These are phyloP conservation scores for Drosophila glabriapex DNA, from an alignment of 2,888 invertebrate genomes.

Conservation along the genomic window DNA sequence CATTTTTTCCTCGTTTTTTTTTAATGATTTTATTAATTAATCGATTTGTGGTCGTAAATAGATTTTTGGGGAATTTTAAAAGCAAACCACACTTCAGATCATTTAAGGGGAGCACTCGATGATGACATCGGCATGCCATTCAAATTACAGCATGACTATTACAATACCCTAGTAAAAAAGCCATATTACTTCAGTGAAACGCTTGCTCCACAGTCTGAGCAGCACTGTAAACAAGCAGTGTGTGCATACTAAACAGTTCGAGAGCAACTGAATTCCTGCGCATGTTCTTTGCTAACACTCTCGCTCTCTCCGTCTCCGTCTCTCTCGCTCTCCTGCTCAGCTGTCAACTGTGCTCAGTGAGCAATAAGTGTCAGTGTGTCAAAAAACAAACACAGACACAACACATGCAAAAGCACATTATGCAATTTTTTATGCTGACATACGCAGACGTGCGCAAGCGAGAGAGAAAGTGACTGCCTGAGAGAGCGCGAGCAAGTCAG, in stretches of 20 bases:
- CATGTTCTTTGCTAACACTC: conserved; percentile 38
- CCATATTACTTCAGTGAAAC: neutral
- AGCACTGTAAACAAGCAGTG: conserved; percentile 69
- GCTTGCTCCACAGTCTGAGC: conserved; percentile 35
- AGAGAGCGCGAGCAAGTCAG: conserved; percentile 18
- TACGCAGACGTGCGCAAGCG: conserved; percentile 35
- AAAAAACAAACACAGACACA: conserved; percentile 42
- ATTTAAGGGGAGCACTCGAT: conserved; percentile 27
- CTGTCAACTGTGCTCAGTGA: conserved; percentile 41
- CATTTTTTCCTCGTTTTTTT: conserved; percentile 21
- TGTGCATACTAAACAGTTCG: conserved; percentile 62
- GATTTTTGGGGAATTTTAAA: conserved; percentile 41
- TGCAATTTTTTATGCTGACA: conserved; percentile 74
- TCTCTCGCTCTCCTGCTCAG: conserved; percentile 10
- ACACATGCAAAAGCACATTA: conserved; percentile 52
- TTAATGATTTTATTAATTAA: conserved; percentile 53
- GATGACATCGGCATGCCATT: conserved; percentile 22
- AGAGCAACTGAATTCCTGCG: conserved; percentile 45
- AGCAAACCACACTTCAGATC: conserved; percentile 57
- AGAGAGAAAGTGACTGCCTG: conserved; percentile 48
- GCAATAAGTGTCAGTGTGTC: conserved; percentile 84
- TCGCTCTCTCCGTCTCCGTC: conserved; percentile 1
- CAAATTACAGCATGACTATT: conserved; percentile 4
- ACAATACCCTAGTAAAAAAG: conserved; percentile 22
- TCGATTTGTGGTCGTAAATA: conserved; percentile 38